These are phyloP conservation scores for Rhagoletis pomonella DNA, from an alignment of 1,140 invertebrate genomes.

Conservation along the genomic window DNA sequence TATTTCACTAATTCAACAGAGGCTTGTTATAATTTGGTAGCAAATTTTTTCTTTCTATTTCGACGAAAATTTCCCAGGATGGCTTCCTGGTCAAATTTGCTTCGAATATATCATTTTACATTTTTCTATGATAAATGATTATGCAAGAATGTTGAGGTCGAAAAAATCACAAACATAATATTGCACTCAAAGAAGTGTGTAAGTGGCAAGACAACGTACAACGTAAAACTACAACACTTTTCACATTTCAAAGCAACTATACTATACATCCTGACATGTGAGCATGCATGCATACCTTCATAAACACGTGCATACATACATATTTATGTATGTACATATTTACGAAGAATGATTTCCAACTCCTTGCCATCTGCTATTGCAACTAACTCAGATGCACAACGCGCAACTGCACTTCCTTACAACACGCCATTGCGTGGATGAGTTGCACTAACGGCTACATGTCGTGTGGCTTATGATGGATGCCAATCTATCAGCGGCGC, in stretches of 20 bases:
- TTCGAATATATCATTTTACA: not conserved
- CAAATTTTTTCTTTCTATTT: too few relatives aligned
- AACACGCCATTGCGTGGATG: not conserved
- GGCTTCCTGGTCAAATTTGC: too few relatives aligned
- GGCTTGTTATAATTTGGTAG: too few relatives aligned
- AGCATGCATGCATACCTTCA: too few relatives aligned
- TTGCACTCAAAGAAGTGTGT: constrained; percentile 30
- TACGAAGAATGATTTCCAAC: not conserved
- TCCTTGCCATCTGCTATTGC: not conserved
- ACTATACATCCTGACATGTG: not conserved
- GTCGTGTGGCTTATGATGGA: constrained; percentile 35
- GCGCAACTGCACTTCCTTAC: not conserved
- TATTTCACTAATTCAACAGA: too few relatives aligned
- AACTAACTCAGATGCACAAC: not conserved
- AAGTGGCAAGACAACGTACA: not conserved
- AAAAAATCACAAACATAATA: not conserved
- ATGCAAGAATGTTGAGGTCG: not conserved
- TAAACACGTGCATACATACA: not conserved
- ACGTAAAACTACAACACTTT: not conserved
- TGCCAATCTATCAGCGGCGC: constrained; percentile 26
- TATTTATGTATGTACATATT: not conserved
- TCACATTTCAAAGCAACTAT: not conserved
- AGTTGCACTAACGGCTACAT: constrained; percentile 17
- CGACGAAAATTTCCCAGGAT: too few relatives aligned
- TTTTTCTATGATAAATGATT: constrained; percentile 11